Conservation (phyloP, 2,888 invertebrate species). For the Netelia melanura region DNA sequence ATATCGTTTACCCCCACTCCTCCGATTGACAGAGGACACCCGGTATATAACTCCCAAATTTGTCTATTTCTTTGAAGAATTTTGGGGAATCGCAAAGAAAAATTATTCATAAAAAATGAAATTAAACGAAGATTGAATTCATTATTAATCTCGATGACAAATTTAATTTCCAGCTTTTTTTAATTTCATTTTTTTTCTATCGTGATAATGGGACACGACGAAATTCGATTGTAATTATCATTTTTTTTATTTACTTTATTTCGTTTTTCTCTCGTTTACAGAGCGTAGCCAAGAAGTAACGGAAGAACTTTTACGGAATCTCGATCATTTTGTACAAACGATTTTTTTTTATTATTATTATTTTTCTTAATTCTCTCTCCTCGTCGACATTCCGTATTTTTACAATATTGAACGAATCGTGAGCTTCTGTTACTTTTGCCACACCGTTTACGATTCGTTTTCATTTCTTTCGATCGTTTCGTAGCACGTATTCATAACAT, state of each 20-base stretch:
- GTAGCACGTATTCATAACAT: slow-evolving; percentile 68
- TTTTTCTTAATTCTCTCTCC: slow-evolving; percentile 16
- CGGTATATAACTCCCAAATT: too few relatives aligned
- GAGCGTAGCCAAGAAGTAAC: slow-evolving; percentile 62
- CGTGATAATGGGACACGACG: not conserved
- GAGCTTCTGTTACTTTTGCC: slow-evolving; percentile 69
- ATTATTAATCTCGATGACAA: too few relatives aligned
- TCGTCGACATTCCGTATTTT: slow-evolving; percentile 23
- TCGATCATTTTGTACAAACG: slow-evolving; percentile 30
- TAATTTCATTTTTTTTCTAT: not conserved
- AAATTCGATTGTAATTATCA: not conserved
- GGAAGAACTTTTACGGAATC: slow-evolving; percentile 50
- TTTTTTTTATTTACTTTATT: slow-evolving; percentile 53
- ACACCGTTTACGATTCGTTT: slow-evolving; percentile 65
- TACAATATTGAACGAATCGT: slow-evolving; percentile 42
- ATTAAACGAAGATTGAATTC: too few relatives aligned
- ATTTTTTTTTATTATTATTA: slow-evolving; percentile 29
- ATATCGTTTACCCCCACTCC: too few relatives aligned
- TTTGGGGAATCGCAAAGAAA: too few relatives aligned
- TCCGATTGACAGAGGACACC: too few relatives aligned
- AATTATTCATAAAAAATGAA: too few relatives aligned
- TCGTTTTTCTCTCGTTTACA: slow-evolving; percentile 66
- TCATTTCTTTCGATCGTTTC: slow-evolving; percentile 22
- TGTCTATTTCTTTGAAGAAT: too few relatives aligned
- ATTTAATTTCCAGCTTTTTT: not conserved